Evolutionary conservation across 2,888 invertebrate genomes (phyloP), one percentile per base, ranked within the genome.

Genomic region (Frankliniella intonsa): DNA sequence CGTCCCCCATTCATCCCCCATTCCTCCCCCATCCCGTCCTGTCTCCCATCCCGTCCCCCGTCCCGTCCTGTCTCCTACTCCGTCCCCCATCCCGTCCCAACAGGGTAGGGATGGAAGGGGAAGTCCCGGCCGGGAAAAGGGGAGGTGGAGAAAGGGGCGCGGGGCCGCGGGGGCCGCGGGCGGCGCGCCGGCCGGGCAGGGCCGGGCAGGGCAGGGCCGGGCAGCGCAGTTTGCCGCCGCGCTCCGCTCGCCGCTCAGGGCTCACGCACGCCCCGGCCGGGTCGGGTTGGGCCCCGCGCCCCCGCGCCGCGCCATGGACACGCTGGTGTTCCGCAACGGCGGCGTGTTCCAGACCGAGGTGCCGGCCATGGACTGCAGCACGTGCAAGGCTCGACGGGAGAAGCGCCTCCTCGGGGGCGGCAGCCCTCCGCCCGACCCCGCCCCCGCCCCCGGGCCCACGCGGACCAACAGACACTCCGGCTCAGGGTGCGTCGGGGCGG

Each of bases 341-440:
- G 85, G 85, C 22, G 83, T 85, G 50, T 85, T 85, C 80, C 83
- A 83, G 50, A 83, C 82, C 17, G 83, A 81, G n/a, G 83, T 83
- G 81, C 85, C 85, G 27, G 84, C 84, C 25, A 85, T 85, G 79
- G 83, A 83, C 80, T 85, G 85, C 83, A 82, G 82, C 27, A 85
- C 85, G 11, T 85, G 85, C 82, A 84, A 84, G 51, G 83, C 82
- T n/a, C 82, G 84, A 22, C 81, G 85, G 11, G 81, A 82, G 19
- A 81, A 80, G 80, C 76, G 83, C 17, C 82, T 82, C 76, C 83
- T 82, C 38, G 82, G 62, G 62, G 14, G 62, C 62, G 14, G 62
- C 69, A 22, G 69, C 9, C 69, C 22, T n/a, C 22, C 22, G 11
- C 69, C 69, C 69, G 9, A 22, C 22, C 22, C 69, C 22, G 69